Evolutionary conservation across 2,113 vertebrate species (phyloP).

Genomic region (Globicephala melas): DNA sequence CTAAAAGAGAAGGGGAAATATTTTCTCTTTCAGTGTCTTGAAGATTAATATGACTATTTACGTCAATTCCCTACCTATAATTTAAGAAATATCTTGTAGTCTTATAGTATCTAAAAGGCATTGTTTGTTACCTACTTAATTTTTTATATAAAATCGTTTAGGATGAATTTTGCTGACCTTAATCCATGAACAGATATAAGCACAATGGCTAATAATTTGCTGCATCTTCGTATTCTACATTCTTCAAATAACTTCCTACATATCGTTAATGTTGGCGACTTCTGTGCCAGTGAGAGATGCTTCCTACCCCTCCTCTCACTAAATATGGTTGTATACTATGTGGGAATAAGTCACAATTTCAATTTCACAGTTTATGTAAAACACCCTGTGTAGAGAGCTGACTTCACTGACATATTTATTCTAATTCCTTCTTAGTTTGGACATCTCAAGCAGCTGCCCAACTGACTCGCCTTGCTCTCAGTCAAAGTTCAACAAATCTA

Average conservation of each 20-base stretch:
- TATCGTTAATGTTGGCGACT: neutral
- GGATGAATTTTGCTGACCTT: neutral
- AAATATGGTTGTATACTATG: neutral
- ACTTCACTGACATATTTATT: neutral
- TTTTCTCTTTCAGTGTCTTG: neutral
- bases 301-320: neutral
- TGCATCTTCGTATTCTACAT: neutral
- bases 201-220: neutral
- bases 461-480: neutral
- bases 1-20: neutral
- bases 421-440: neutral
- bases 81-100: neutral
- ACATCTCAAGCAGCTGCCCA: neutral
- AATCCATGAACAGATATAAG: neutral
- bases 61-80: neutral
- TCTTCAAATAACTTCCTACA: neutral
- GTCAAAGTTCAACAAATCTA: neutral
- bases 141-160: neutral
- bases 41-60: neutral
- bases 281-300: neutral
- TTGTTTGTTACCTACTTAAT: neutral
- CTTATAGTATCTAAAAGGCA: neutral
- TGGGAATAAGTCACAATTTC: neutral
- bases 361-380: neutral
- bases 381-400: neutral